Conservation (phyloP, 2,797 vertebrate species). For the Manis javanica region DNA sequence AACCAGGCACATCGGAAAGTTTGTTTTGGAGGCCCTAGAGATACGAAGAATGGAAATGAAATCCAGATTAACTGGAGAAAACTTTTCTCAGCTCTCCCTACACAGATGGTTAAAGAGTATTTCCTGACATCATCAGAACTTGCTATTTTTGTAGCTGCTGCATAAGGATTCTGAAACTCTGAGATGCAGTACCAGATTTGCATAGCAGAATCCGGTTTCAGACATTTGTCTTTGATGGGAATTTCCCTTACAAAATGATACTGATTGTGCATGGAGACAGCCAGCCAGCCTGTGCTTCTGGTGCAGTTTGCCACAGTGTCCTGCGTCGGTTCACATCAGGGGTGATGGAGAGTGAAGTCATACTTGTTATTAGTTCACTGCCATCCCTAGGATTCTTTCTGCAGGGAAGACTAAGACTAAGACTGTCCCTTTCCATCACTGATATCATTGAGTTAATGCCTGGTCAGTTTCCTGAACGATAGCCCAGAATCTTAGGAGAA, state of each 20-base stretch:
- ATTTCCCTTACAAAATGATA: not conserved
- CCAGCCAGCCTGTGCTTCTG: not conserved
- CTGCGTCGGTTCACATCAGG: not conserved
- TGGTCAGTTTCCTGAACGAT: not conserved
- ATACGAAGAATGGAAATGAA: not conserved
- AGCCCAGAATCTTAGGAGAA: not conserved
- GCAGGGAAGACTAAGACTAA: not conserved
- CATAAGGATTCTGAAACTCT: not conserved
- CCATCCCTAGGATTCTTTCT: not conserved
- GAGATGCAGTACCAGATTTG: not conserved
- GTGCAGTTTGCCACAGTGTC: not conserved
- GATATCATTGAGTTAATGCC: not conserved
- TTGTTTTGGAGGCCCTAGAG: not conserved
- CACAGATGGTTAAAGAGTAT: not conserved
- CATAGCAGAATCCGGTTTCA: not conserved
- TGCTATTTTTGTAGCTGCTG: not conserved
- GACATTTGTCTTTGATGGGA: not conserved
- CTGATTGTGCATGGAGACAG: not conserved
- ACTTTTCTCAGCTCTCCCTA: not conserved
- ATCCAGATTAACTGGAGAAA: constrained; percentile 30
- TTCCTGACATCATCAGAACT: not conserved
- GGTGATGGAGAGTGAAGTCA: not conserved
- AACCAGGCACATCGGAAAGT: not conserved
- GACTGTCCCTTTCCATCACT: not conserved
- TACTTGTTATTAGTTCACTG: not conserved